Percentiles rank a stretch among this genome's conserved stretches.
Conservation (phyloP, 2,888 invertebrate genomes). For the Callimorpha dominula region DNA sequence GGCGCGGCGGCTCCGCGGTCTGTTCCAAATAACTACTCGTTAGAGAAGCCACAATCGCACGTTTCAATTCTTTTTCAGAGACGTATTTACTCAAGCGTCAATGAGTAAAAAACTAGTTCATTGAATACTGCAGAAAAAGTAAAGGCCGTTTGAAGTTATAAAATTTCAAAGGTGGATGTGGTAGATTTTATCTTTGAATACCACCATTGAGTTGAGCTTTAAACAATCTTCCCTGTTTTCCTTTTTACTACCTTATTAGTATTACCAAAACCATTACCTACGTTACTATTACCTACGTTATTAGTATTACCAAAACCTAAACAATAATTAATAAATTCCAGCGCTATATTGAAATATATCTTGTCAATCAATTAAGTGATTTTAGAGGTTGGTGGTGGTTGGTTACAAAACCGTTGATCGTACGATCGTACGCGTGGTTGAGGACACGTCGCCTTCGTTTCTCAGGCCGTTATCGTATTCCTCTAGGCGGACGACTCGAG, state of each 20-base stretch:
- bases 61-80: constrained; percentile 60
- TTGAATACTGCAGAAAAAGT: constrained; percentile 62
- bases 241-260: too few relatives aligned
- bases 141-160: constrained; percentile 27
- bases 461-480: constrained; percentile 24
- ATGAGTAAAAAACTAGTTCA: constrained; percentile 68
- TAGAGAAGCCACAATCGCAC: constrained; percentile 62
- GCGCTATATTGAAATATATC: background rate
- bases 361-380: background rate
- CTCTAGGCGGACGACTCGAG: constrained; percentile 13
- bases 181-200: constrained; percentile 11
- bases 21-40: constrained; percentile 62
- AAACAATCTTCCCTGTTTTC: too few relatives aligned
- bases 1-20: constrained; percentile 37
- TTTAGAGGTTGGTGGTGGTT: background rate
- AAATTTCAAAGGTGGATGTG: constrained; percentile 21
- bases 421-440: constrained; percentile 45
- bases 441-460: constrained; percentile 42
- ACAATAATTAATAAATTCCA: background rate
- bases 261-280: too few relatives aligned
- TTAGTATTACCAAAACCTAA: background rate
- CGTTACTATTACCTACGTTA: too few relatives aligned
- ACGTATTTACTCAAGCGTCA: constrained; percentile 68
- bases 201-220: background rate
- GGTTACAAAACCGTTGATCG: background rate